Evolutionary conservation across 2,797 vertebrate species (phyloP), one percentile per base, ranked within the genome.

Genomic region (Eleutherodactylus coqui): DNA sequence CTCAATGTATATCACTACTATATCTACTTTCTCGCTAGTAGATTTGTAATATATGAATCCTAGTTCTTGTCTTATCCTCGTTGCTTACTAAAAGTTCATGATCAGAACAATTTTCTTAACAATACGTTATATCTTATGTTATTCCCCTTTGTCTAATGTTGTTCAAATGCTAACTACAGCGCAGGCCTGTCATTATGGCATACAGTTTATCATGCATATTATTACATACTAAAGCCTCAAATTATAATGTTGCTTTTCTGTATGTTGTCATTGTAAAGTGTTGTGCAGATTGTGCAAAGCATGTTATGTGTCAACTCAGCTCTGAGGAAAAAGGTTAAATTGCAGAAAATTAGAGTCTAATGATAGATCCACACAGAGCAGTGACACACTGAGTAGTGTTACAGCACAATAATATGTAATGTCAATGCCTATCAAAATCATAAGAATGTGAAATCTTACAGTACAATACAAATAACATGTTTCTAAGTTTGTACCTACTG

Each of bases 271-370:
- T 62, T 88, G 89, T n/a, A 76, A 38, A 88, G 87, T 45, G 43
- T 45, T 82, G 1, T 73, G 60, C 69, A 89, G 73, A 19, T 67
- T 85, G 85, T 81, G 55, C 24, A 86, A 85, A 89, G 79, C 36
- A 60, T 38, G 79, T 5, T 69, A 81, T 69, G 80, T 70, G 67
- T 81, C 78, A 79, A 58, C 0, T 0, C 0, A 14, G 47, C 27
- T 58, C 88, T 82, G 78, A 27, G 19, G 29, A 85, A 82, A 86
- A 36, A 80, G 8, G 32, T 3, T 89, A 55, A 84, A 79, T 45
- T 88, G 88, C 89, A 38, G 19, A 84, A 85, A 19, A 70, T 69
- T 70, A n/a, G 19, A 41, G 14, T 41, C 36, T 73, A 73, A 73
- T 73, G 24, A 73, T 24, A 73, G 41, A n/a, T 16, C 38, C 41